These are phyloP conservation scores for Nesogale talazaci DNA, from an alignment of 2,113 vertebrate genomes.

Conservation along the genomic window DNA sequence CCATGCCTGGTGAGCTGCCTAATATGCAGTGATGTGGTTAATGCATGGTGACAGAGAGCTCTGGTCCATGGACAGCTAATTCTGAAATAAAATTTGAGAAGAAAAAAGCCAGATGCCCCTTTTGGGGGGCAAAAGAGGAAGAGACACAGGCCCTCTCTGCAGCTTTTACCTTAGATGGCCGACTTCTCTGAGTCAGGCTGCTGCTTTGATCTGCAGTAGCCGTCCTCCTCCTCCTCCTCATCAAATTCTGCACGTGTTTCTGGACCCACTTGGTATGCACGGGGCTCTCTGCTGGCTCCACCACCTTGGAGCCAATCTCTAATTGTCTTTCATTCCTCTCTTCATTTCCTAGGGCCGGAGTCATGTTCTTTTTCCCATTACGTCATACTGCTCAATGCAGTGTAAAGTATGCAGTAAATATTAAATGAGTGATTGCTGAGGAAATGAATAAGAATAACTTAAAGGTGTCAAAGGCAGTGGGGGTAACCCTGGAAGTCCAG, in stretches of 20 bases:
- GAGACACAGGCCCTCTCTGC: neutral
- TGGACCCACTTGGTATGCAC: neutral
- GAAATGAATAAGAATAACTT: slow-evolving; percentile 26
- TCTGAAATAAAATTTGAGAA: slow-evolving; percentile 62
- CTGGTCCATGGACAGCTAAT: slow-evolving; percentile 32
- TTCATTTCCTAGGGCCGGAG: slow-evolving; percentile 8
- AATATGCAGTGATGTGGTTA: neutral
- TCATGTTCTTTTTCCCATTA: slow-evolving; percentile 42
- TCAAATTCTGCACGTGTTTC: slow-evolving; percentile 30
- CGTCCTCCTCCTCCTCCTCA: neutral
- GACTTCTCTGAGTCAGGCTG: slow-evolving; percentile 40
- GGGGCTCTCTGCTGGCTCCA: neutral
- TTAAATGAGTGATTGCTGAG: slow-evolving; percentile 16
- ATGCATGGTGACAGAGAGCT: slow-evolving; percentile 23
- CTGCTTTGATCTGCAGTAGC: neutral
- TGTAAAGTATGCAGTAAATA: slow-evolving; percentile 18
- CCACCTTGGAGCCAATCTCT: slow-evolving; percentile 31
- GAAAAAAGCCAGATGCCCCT: neutral
- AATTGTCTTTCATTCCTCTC: slow-evolving; percentile 41
- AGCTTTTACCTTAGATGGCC: slow-evolving; percentile 44
- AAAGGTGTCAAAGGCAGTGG: slow-evolving; percentile 12
- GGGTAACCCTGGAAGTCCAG: neutral
- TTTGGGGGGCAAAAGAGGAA: slow-evolving; percentile 27
- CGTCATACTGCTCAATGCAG: neutral
- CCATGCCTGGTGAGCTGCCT: neutral